A percentile compares a stretch with the other conserved stretches of the same genome.
Evolutionary conservation across 2,113 vertebrate genomes (phyloP).

Genomic region (Ciconia maguari): DNA sequence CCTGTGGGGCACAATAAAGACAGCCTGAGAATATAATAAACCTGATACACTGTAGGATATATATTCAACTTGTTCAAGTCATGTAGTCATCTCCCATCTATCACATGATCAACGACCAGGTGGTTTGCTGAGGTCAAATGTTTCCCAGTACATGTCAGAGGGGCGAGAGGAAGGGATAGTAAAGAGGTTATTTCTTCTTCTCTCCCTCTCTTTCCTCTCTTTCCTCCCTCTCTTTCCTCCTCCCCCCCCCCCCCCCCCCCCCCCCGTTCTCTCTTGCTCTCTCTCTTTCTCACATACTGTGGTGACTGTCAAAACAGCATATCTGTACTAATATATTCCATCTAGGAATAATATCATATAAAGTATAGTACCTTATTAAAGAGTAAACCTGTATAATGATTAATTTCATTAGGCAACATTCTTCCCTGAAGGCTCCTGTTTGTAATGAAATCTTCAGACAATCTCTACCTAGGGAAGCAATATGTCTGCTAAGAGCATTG

Average conservation of each 20-base stretch:
- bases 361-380: constrained; percentile 19
- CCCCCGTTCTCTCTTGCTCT: not conserved
- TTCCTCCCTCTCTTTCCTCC: not conserved
- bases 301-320: not conserved
- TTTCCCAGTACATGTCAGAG: not conserved
- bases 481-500: not conserved
- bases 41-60: not conserved
- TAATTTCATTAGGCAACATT: constrained; percentile 37
- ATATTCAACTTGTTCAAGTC: not conserved
- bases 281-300: not conserved
- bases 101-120: not conserved
- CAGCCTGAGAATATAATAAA: not conserved
- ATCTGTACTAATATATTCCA: not conserved
- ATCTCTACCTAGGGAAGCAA: not conserved
- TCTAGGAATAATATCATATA: constrained; percentile 1
- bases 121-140: not conserved
- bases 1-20: not conserved
- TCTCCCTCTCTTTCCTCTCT: not conserved
- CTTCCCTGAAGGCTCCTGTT: constrained; percentile 30
- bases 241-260: not conserved
- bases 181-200: not conserved
- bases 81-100: not conserved
- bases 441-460: constrained; percentile 26
- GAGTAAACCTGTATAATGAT: not conserved
- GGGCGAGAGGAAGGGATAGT: not conserved